These are phyloP conservation scores for Drosophila tsacasi DNA, from an alignment of 1,140 invertebrate genomes.

Conservation along the genomic window DNA sequence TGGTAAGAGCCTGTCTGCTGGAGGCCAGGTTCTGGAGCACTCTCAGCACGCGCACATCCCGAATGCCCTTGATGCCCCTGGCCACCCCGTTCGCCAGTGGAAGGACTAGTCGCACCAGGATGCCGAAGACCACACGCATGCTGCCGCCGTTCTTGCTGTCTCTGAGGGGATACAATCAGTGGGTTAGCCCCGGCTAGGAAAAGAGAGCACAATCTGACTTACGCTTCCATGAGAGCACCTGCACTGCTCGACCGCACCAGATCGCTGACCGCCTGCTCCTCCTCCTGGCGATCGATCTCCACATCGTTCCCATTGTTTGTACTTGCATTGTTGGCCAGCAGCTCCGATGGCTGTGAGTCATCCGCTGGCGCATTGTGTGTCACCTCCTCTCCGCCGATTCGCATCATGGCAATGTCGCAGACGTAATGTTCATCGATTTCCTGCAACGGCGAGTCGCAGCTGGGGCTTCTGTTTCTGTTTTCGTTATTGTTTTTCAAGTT, in stretches of 20 bases:
- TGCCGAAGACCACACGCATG: conserved; percentile 80
- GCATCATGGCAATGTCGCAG: conserved; percentile 77
- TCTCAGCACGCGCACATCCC: conserved; percentile 72
- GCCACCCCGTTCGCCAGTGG: conserved; percentile 79
- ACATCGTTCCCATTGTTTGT: conserved; percentile 50
- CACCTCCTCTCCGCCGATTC: conserved; percentile 63
- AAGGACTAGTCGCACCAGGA: conserved; percentile 75
- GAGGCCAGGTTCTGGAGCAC: conserved; percentile 70
- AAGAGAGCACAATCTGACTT: conserved; percentile 14
- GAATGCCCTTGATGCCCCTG: conserved; percentile 74
- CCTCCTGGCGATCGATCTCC: conserved; percentile 75
- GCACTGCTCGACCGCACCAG: conserved; percentile 65
- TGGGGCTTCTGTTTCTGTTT: conserved; percentile 16
- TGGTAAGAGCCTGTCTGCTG: conserved; percentile 85
- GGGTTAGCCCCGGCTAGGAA: not conserved
- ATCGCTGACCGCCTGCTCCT: conserved; percentile 73
- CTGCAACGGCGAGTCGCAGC: conserved; percentile 18
- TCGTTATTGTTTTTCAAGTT: conserved; percentile 11
- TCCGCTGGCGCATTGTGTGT: conserved; percentile 13
- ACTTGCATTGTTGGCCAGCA: conserved; percentile 2
- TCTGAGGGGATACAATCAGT: conserved; percentile 8
- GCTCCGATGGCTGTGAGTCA: conserved; percentile 18
- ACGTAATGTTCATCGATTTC: conserved; percentile 77
- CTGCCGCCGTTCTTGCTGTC: conserved; percentile 65
- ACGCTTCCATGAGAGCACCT: conserved; percentile 61